Base-by-base conservation (phyloP, 2,888 invertebrate species). In the Ecliptopera silaceata region DNA sequence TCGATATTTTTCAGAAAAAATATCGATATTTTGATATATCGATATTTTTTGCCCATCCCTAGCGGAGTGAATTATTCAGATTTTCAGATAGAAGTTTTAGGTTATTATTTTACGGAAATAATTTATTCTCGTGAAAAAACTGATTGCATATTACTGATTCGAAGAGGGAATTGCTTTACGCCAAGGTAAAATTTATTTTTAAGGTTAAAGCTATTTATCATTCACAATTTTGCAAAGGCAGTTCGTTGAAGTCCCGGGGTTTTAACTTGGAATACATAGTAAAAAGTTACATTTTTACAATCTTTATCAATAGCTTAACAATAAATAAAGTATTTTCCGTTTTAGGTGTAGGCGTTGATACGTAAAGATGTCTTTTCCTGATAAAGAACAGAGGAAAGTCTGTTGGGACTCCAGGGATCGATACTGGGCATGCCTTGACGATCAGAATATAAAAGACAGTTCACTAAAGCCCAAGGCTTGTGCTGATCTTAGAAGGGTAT, bases 351-450 rank as follows among this genome's bases (percentile, higher is more conserved):
- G 64, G 59, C 56, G 59, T 44, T 59, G 65, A 55, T 63, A 62
- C 64, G 64, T 69, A 81, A 74, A 79, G 74, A 96, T 97, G 96
- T 95, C 96, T 77, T 97, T 96, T 86, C 96, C 96, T 59, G 93
- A 93, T 72, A 97, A 95, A 93, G 93, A 94, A 68, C 94, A 95
- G 77, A 94, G 97, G 69, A 92, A 94, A 76, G 91, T 92, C 74
- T 98, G 98, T 87, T 98, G 98, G 97, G 91, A 92, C 65, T 93
- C 95, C 63, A 93, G 97, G 74, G 98, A 98, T 88, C 92, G 93
- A 51, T 97, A 96, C 83, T 98, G 98, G 97, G 94, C 95, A 72
- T 98, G 98, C 85, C 91, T 98, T 70, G 96, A 97, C 80, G 90
- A 92, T 62, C 90, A 93, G 65, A 93, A 93, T 71, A 89, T 93